A percentile compares a stretch with the other conserved stretches of the same genome.
These are phyloP conservation scores for Acrocera orbiculus DNA, from an alignment of 2,888 invertebrate species.

Conservation along the genomic window DNA sequence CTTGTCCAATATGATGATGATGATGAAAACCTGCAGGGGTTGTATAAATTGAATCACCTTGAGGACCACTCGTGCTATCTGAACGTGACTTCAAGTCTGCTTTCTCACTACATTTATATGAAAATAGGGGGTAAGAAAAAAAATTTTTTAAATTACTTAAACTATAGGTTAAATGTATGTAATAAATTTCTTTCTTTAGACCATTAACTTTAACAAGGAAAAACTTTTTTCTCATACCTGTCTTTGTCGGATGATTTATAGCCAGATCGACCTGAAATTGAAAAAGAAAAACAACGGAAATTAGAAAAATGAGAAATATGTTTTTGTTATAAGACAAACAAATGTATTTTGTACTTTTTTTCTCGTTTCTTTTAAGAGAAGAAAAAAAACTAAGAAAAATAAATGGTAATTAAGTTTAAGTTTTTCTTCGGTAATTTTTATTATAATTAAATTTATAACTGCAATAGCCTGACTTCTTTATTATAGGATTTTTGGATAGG, in stretches of 20 bases:
- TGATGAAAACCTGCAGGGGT: constrained; percentile 33
- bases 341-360: not conserved
- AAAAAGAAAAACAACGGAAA: constrained; percentile 10
- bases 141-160: too few species aligned
- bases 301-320: not conserved
- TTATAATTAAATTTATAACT: too few species aligned
- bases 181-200: too few species aligned
- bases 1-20: constrained; percentile 23
- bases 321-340: too few species aligned
- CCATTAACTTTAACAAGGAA: constrained; percentile 1
- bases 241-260: constrained; percentile 71
- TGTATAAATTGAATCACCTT: constrained; percentile 58
- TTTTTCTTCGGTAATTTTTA: too few species aligned
- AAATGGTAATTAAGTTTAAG: too few species aligned
- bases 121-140: too few species aligned
- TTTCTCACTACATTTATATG: constrained; percentile 31
- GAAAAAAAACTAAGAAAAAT: constrained; percentile 10
- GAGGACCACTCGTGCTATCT: constrained; percentile 39
- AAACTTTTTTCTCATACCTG: constrained; percentile 42
- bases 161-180: too few species aligned
- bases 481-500: too few species aligned
- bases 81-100: constrained; percentile 32
- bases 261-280: constrained; percentile 55
- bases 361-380: not conserved
- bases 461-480: too few species aligned